phyloP scores from a whole-genome alignment of 2,888 invertebrate genomes.

The Cheilosia urbana region DNA sequence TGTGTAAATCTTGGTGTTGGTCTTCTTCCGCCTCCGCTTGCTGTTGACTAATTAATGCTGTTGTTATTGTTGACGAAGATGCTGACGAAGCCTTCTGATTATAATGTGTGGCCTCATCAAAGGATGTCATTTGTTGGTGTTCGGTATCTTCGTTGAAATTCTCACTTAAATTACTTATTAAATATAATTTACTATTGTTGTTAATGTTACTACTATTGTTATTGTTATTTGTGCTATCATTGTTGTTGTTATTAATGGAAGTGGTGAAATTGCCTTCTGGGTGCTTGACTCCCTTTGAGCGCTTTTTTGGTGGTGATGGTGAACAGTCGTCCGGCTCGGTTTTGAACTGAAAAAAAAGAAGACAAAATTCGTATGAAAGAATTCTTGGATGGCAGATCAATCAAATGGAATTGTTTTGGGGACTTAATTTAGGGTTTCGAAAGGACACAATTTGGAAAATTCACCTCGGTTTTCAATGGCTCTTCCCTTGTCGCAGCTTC shows the following conservation, averaged over 20 bases:
- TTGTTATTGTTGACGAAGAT: slow-evolving; percentile 36
- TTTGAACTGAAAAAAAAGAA: slow-evolving; percentile 53
- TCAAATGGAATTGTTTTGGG: background rate
- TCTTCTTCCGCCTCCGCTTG: slow-evolving; percentile 51
- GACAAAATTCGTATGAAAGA: background rate
- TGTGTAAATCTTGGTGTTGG: slow-evolving; percentile 62
- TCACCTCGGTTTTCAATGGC: slow-evolving; percentile 48
- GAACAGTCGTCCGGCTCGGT: slow-evolving; percentile 70
- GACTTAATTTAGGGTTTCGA: too few species aligned
- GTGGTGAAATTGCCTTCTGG: slow-evolving; percentile 59
- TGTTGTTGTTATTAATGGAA: slow-evolving; percentile 79
- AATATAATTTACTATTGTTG: slow-evolving; percentile 63
- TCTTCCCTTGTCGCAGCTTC: slow-evolving; percentile 24
- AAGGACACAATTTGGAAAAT: background rate
- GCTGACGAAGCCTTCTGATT: slow-evolving; percentile 55
- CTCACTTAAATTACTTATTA: slow-evolving; percentile 48
- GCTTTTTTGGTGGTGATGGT: slow-evolving; percentile 76
- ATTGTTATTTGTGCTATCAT: slow-evolving; percentile 52
- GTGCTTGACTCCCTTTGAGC: slow-evolving; percentile 75
- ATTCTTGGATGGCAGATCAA: background rate
- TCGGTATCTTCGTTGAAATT: slow-evolving; percentile 47
- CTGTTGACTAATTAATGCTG: slow-evolving; percentile 60
- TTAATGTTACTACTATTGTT: slow-evolving; percentile 61
- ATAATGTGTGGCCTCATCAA: slow-evolving; percentile 39
- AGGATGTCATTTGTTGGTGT: slow-evolving; percentile 30